Base-by-base conservation (phyloP, 2,797 vertebrate species). In the Petrocephalus schoutedeni region DNA sequence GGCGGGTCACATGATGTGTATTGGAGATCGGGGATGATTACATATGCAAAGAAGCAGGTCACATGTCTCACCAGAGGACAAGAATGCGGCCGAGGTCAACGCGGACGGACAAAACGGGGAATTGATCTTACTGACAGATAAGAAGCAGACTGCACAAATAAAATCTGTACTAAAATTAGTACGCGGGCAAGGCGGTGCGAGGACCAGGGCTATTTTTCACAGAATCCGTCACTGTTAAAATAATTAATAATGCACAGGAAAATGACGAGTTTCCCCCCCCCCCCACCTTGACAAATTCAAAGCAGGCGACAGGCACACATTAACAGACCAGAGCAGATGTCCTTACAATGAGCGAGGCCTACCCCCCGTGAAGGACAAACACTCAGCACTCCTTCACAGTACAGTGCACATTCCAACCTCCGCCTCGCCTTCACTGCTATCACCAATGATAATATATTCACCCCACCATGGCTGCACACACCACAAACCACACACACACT, bases 391-490 rank as follows among this genome's bases (percentile, higher is more conserved):
- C 85, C 85, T 67, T 61, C 85, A 86, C 32, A 41, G 28, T 28
- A 32, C 58, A 23, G 8, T 61, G 28, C 85, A 58, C 54, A 87
- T 45, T 74, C 45, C 45, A 16, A 64, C 85, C 87, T 32, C 87
- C 56, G 57, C 59, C 36, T 88, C 83, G 87, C 86, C 89, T 89
- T 90, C 88, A 80, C 41, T 51, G 61, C 21, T n/a, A 87, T 86
- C 49, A 83, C 41, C 89, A 89, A 88, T 67, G 89, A 88, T 90
- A 89, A 90, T 91, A 86, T 88, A 91, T 90, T 92, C 89, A 89
- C 84, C 54, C 82, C 83, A 56, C 32, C 77, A 6, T 51, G 84
- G 58, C 85, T 21, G 71, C 49, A 86, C 87, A 85, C 53, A 83
- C 57, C 88, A 61, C 85, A 58, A 57, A 28, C 56, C 77, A 61